phyloP scores from a whole-genome alignment of 2,888 invertebrate species.

The Eupeodes luniger region DNA sequence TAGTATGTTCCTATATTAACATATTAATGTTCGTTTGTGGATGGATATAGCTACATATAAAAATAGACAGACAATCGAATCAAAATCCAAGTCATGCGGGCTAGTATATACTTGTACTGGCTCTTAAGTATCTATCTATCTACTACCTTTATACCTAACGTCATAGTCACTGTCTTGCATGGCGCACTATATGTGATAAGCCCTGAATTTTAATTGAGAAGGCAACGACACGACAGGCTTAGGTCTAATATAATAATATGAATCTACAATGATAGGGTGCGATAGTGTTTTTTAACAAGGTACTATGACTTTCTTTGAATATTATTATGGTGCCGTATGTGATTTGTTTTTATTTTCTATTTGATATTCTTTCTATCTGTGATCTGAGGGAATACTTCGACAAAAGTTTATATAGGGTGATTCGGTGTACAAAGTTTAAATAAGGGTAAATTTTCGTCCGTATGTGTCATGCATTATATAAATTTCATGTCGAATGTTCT shows the following conservation, averaged over 20 bases:
- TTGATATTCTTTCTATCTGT: background rate
- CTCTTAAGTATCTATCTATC: background rate
- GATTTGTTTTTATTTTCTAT: background rate
- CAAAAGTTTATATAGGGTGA: no score
- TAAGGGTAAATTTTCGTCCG: no score
- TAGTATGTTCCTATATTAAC: no score
- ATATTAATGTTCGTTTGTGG: no score
- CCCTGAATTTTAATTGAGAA: constrained; percentile 69
- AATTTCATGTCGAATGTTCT: no score
- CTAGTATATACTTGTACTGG: constrained; percentile 11
- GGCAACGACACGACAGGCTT: constrained; percentile 55
- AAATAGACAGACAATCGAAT: constrained; percentile 4
- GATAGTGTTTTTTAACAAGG: background rate
- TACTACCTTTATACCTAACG: background rate
- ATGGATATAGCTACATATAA: background rate
- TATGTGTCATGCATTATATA: no score
- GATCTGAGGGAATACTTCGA: background rate
- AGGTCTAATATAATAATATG: constrained; percentile 40
- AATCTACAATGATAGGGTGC: no score
- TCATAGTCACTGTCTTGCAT: constrained; percentile 23
- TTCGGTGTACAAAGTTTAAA: no score
- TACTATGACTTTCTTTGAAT: constrained; percentile 18
- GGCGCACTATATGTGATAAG: constrained; percentile 57
- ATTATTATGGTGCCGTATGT: background rate
- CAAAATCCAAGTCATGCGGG: constrained; percentile 50